These are phyloP conservation scores for Prorops nasuta DNA, from an alignment of 1,140 invertebrate species.

Conservation along the genomic window DNA sequence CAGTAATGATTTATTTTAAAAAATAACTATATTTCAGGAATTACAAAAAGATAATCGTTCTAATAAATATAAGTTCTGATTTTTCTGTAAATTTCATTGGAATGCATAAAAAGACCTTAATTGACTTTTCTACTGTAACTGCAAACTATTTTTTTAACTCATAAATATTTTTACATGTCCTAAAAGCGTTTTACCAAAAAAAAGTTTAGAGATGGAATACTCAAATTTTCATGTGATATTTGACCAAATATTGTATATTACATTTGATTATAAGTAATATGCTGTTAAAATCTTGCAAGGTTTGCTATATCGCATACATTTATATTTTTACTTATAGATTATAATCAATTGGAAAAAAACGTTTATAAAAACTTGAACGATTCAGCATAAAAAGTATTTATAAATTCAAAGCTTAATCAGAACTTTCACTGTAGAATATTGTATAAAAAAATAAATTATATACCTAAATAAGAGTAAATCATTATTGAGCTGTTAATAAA, in stretches of 20 bases:
- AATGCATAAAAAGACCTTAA: too few relatives aligned
- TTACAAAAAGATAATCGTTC: too few relatives aligned
- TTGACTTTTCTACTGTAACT: too few relatives aligned
- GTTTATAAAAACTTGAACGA: neutral
- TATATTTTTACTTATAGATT: conserved; percentile 1
- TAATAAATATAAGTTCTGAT: too few relatives aligned
- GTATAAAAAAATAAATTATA: neutral
- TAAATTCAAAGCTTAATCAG: neutral
- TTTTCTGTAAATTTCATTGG: too few relatives aligned
- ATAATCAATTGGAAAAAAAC: conserved; percentile 1
- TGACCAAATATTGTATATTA: conserved; percentile 18
- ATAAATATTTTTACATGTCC: too few relatives aligned
- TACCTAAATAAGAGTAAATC: neutral
- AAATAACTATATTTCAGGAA: too few relatives aligned
- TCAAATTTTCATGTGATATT: conserved; percentile 14
- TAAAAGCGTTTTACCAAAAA: too few relatives aligned
- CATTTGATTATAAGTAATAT: conserved; percentile 5
- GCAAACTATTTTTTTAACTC: too few relatives aligned
- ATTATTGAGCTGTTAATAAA: neutral
- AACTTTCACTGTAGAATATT: neutral
- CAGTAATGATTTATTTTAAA: too few relatives aligned
- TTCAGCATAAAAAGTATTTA: neutral
- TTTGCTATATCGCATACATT: conserved; percentile 2
- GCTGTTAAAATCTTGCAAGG: conserved; percentile 1
- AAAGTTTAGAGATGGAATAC: too few relatives aligned